Conservation (phyloP, 2,888 invertebrate species). For the Lamproptera curius region DNA sequence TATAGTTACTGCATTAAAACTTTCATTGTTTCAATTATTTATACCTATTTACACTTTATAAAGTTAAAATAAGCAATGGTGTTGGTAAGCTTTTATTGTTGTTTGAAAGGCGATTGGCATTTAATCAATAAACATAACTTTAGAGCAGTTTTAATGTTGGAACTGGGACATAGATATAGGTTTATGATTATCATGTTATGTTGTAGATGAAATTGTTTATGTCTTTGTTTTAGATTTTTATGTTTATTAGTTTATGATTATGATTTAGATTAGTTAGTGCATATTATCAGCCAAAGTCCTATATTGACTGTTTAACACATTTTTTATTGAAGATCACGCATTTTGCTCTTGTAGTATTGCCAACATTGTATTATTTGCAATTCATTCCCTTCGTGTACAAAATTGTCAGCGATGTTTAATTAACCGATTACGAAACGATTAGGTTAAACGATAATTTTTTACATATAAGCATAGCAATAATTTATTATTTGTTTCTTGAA, state of each 20-base stretch:
- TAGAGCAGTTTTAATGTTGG: conserved; percentile 7
- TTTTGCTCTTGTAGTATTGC: conserved; percentile 4
- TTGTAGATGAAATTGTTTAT: conserved; percentile 69
- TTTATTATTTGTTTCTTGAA: conserved; percentile 40
- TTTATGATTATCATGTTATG: conserved; percentile 51
- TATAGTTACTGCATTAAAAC: too few species aligned
- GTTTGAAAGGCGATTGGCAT: too few species aligned
- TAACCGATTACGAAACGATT: conserved; percentile 27
- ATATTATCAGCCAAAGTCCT: conserved; percentile 53
- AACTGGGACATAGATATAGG: conserved; percentile 34
- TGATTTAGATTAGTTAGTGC: conserved; percentile 36
- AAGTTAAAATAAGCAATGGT: too few species aligned
- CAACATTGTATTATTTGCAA: conserved; percentile 22
- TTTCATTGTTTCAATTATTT: too few species aligned
- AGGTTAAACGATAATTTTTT: conserved; percentile 34
- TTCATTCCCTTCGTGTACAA: conserved; percentile 25
- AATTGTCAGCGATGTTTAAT: conserved; percentile 24
- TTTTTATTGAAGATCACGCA: background rate
- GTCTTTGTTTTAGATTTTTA: conserved; percentile 61
- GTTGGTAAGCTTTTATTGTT: too few species aligned
- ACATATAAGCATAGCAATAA: conserved; percentile 42
- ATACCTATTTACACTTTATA: too few species aligned
- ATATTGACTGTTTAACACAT: conserved; percentile 25
- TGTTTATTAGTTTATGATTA: conserved; percentile 57
- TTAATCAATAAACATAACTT: background rate